These are phyloP conservation scores for Gonocerus acuteangulatus DNA, from an alignment of 2,888 invertebrate species.

Conservation along the genomic window DNA sequence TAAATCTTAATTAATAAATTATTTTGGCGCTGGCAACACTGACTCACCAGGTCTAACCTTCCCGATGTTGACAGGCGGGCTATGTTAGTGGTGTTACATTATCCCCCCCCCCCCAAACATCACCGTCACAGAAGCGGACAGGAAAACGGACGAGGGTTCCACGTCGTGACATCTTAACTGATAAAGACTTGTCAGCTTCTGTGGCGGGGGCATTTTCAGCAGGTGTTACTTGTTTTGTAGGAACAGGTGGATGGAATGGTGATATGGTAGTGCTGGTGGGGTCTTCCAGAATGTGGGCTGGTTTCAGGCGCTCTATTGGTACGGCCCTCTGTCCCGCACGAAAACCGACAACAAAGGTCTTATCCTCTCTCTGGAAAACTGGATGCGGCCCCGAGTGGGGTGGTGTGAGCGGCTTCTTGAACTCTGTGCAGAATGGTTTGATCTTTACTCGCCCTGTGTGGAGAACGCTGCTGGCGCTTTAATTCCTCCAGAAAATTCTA, in stretches of 20 bases:
- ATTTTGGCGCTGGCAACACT: no score
- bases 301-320: background rate
- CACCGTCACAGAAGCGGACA: no score
- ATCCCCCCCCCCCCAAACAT: no score
- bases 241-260: background rate
- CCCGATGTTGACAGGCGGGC: no score
- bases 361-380: background rate
- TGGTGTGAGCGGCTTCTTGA: background rate
- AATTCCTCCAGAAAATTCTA: background rate
- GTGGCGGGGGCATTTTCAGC: background rate
- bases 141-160: no score
- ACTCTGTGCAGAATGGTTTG: no score
- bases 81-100: no score
- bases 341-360: background rate
- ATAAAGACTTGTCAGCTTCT: background rate
- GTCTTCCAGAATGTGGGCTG: background rate
- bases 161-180: no score
- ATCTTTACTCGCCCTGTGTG: background rate
- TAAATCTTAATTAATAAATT: no score
- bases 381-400: background rate
- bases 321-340: background rate
- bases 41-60: no score
- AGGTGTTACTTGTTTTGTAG: background rate
- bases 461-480: background rate
- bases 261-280: background rate